Conservation (phyloP, 1,140 invertebrate species). For the Pseudomyrmex sp. region DNA sequence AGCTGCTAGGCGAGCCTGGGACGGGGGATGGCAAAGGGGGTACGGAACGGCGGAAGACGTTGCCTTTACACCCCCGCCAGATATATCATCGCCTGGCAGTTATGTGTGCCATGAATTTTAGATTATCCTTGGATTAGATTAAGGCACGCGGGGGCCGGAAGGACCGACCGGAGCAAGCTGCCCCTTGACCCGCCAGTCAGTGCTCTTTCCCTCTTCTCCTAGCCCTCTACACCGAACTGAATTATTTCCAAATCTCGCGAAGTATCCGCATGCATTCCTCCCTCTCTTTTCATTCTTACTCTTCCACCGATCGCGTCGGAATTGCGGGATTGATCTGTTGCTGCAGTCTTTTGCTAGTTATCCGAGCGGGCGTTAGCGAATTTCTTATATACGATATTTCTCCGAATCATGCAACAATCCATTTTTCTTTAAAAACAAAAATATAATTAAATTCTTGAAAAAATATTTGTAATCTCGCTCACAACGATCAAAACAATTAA, state of each 20-base stretch:
- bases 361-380: neutral
- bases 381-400: neutral
- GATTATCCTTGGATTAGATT: slow-evolving; percentile 84
- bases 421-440: neutral
- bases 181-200: slow-evolving; percentile 72
- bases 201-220: neutral
- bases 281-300: neutral
- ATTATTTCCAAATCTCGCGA: slow-evolving; percentile 59
- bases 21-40: slow-evolving; percentile 1
- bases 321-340: slow-evolving; percentile 63
- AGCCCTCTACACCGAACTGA: neutral
- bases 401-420: neutral
- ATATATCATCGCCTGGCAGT: slow-evolving; percentile 85
- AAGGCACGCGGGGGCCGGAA: slow-evolving; percentile 75
- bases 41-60: slow-evolving; percentile 59
- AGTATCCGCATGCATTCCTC: slow-evolving; percentile 11
- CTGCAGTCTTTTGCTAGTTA: slow-evolving; percentile 13
- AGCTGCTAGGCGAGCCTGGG: slow-evolving; percentile 9
- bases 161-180: slow-evolving; percentile 56
- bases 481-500: too few species aligned
- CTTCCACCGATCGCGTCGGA: neutral
- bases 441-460: neutral
- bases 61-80: slow-evolving; percentile 78
- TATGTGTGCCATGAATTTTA: slow-evolving; percentile 85
- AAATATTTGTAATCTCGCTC: too few species aligned